Conservation (phyloP, 1,140 invertebrate species). For the Eciton burchellii region DNA sequence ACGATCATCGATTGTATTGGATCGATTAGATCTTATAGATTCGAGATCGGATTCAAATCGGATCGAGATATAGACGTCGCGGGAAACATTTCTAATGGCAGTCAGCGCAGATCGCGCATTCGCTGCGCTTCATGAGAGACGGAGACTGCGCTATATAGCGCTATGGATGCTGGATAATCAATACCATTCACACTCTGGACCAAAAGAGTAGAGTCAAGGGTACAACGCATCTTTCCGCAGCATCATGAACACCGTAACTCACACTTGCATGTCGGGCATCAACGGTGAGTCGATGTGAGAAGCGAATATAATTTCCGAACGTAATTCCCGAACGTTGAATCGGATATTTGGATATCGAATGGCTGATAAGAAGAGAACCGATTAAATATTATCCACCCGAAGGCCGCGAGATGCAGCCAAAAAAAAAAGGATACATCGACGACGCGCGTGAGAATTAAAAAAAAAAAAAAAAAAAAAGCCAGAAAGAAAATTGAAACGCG, state of each 20-base stretch:
- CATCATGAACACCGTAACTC: constrained; percentile 77
- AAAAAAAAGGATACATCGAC: not conserved
- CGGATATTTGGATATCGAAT: not conserved
- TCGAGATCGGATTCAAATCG: not conserved
- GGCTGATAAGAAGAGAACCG: not conserved
- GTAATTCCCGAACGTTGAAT: not conserved
- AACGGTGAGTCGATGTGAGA: constrained; percentile 78
- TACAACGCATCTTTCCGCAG: constrained; percentile 12
- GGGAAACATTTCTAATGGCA: no score
- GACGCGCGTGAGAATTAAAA: no score
- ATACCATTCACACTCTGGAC: constrained; percentile 73
- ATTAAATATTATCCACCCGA: not conserved
- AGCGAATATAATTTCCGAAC: not conserved
- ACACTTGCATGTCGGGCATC: constrained; percentile 75
- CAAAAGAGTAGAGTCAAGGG: constrained; percentile 39
- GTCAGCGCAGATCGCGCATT: no score
- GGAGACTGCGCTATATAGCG: constrained; percentile 79
- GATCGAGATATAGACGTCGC: not conserved
- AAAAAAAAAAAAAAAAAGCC: no score
- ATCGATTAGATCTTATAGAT: no score
- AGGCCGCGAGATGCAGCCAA: not conserved
- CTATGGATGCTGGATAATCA: constrained; percentile 82
- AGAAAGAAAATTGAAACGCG: no score
- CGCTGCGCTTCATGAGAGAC: constrained; percentile 5
- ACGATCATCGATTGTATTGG: no score